phyloP scores from a whole-genome alignment of 2,113 vertebrate species.

The Triplophysa rosa region DNA sequence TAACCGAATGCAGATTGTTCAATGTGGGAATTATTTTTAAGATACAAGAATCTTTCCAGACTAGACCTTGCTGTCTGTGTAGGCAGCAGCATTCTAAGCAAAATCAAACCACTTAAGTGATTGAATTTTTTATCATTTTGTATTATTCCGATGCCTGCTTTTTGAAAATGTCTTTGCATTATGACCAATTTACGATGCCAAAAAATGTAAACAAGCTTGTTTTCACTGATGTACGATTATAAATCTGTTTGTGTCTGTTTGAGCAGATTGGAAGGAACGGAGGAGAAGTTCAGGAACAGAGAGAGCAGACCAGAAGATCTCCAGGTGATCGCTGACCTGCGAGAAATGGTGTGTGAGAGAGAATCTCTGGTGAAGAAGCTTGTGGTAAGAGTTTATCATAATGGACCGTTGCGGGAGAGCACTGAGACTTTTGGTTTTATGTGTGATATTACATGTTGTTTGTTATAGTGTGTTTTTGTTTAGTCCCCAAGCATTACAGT shows the following conservation, averaged over 20 bases:
- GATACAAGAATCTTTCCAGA: background rate
- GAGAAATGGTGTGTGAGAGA: constrained; percentile 91
- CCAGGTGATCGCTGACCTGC: constrained; percentile 90
- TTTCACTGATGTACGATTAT: background rate
- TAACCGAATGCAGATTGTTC: background rate
- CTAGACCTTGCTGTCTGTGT: background rate
- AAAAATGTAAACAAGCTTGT: background rate
- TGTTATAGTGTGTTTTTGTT: background rate
- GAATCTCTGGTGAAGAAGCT: constrained; percentile 96
- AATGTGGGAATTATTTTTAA: background rate
- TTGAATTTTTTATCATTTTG: background rate
- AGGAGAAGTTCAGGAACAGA: constrained; percentile 91
- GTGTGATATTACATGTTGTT: background rate
- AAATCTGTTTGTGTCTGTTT: constrained; percentile 25
- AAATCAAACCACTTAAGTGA: background rate
- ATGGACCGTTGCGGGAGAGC: background rate
- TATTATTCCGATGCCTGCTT: background rate
- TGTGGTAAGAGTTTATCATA: constrained; percentile 79
- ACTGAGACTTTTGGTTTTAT: background rate
- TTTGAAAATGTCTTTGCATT: too few relatives aligned
- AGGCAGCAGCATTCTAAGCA: background rate
- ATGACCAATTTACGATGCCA: too few relatives aligned
- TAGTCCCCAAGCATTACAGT: background rate
- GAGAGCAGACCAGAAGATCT: constrained; percentile 94
- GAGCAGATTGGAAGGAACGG: constrained; percentile 91